Conservation (phyloP, 2,888 invertebrate species). For the Andrena bicolor region DNA sequence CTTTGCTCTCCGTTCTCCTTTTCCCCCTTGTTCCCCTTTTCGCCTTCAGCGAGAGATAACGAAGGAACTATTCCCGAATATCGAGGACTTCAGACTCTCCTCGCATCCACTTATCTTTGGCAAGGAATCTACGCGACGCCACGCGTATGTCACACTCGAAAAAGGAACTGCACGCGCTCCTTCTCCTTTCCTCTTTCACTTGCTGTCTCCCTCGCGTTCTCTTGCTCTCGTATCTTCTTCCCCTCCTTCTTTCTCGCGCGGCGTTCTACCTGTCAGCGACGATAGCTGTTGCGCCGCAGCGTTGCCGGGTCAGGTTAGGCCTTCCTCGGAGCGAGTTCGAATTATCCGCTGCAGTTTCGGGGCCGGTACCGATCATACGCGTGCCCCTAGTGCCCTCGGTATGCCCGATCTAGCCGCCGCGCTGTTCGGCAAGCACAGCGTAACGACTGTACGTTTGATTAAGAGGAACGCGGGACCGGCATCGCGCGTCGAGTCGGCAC, state of each 20-base stretch:
- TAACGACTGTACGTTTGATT: background rate
- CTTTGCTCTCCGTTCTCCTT: slow-evolving; percentile 17
- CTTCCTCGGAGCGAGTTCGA: slow-evolving; percentile 33
- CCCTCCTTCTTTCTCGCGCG: slow-evolving; percentile 2
- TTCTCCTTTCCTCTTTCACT: slow-evolving; percentile 4
- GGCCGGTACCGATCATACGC: slow-evolving; percentile 32
- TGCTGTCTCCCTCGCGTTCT: slow-evolving; percentile 1
- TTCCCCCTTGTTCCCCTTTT: background rate
- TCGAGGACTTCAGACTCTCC: slow-evolving; percentile 4
- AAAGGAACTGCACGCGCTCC: slow-evolving; percentile 40
- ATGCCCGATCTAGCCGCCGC: background rate
- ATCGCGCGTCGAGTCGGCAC: slow-evolving; percentile 24
- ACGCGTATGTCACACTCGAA: slow-evolving; percentile 30
- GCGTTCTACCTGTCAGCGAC: slow-evolving; percentile 50
- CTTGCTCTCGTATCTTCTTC: background rate
- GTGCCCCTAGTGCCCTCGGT: slow-evolving; percentile 1
- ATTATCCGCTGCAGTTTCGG: slow-evolving; percentile 48
- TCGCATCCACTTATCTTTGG: slow-evolving; percentile 41
- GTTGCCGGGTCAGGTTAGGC: slow-evolving; percentile 29
- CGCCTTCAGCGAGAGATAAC: background rate
- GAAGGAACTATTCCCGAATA: slow-evolving; percentile 35
- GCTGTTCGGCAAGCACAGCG: slow-evolving; percentile 1
- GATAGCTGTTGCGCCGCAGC: slow-evolving; percentile 28
- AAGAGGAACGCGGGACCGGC: background rate
- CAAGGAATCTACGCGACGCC: slow-evolving; percentile 39